These are phyloP conservation scores for Rhagologus leucostigma DNA, from an alignment of 2,113 vertebrate genomes.

Conservation along the genomic window DNA sequence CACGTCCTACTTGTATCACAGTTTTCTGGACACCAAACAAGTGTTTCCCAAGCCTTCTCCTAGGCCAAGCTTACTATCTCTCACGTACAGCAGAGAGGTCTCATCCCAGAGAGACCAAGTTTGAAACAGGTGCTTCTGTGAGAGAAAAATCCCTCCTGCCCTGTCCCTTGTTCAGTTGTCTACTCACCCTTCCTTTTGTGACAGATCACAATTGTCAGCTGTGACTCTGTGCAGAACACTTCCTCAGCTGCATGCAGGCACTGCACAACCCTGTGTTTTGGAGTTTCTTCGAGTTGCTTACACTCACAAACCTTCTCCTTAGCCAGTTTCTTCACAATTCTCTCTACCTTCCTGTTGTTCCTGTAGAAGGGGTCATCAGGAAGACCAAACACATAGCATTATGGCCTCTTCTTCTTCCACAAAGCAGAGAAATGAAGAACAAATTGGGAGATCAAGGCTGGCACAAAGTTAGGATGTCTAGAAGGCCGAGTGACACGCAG, in stretches of 20 bases:
- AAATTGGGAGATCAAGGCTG: neutral
- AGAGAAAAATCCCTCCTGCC: neutral
- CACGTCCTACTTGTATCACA: neutral
- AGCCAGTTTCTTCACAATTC: neutral
- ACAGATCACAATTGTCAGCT: neutral
- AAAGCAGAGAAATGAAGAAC: neutral
- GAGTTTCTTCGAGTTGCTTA: neutral
- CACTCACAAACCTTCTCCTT: neutral
- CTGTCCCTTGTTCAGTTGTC: neutral
- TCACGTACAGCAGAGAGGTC: neutral
- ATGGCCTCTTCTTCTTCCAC: neutral
- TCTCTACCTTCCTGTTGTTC: neutral
- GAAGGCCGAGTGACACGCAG: neutral
- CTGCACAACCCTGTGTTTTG: neutral
- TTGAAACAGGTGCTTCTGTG: neutral
- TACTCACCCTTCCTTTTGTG: neutral
- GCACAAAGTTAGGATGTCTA: neutral
- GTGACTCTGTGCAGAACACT: neutral
- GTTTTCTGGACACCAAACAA: neutral
- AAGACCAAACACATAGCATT: neutral
- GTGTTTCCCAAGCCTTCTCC: neutral
- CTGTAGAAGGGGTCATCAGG: neutral
- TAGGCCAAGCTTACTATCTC: neutral
- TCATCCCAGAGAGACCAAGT: neutral
- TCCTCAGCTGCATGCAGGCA: neutral